Conservation (phyloP, 1,140 invertebrate species). For the Aricia agestis region DNA sequence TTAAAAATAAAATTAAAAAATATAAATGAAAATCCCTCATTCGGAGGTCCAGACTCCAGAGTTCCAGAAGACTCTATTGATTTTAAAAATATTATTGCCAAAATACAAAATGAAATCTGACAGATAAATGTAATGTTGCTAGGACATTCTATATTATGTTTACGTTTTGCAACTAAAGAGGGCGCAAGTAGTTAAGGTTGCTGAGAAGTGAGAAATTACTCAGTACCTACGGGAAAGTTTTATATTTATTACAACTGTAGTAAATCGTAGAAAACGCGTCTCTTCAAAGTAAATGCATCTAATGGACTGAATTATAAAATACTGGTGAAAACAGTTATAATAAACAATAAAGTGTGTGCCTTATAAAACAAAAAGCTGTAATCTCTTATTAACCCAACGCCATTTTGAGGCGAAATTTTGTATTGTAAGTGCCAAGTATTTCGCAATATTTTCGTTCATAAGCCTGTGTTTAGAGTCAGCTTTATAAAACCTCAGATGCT, state of each 20-base stretch:
- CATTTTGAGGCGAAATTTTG: conserved; percentile 77
- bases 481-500: conserved; percentile 43
- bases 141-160: conserved; percentile 30
- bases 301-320: not conserved
- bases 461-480: conserved; percentile 39
- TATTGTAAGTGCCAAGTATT: conserved; percentile 77
- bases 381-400: conserved; percentile 74
- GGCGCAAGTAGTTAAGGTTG: conserved; percentile 42
- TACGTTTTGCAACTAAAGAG: conserved; percentile 33
- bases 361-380: conserved; percentile 75
- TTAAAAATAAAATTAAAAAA: no score
- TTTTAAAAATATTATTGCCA: no score
- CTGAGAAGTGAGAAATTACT: conserved; percentile 36
- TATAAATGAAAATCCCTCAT: no score
- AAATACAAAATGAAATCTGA: not conserved
- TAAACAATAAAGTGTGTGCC: conserved; percentile 59
- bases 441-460: conserved; percentile 68
- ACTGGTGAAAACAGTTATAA: conserved; percentile 51
- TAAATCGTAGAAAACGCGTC: conserved; percentile 41
- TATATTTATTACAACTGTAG: conserved; percentile 66
- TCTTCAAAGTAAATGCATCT: not conserved
- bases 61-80: no score
- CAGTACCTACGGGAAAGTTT: conserved; percentile 69
- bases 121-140: not conserved
- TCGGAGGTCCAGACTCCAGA: no score